phyloP scores from a whole-genome alignment of 2,888 invertebrate genomes.

The Mallateleia sp. region DNA sequence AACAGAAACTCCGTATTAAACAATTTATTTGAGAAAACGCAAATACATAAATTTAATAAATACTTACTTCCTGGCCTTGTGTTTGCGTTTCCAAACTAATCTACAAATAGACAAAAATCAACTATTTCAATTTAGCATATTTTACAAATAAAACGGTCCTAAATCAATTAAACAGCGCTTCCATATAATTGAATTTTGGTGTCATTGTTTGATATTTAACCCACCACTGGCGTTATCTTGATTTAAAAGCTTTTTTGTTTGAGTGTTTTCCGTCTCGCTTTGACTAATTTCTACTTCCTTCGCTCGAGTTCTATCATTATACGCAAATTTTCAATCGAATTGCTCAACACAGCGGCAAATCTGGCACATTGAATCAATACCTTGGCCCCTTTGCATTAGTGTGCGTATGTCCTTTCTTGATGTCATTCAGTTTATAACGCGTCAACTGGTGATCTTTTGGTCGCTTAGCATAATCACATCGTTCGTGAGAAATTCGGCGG shows the following conservation, averaged over 20 bases:
- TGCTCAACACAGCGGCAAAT: conserved; percentile 33
- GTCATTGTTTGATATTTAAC: background rate
- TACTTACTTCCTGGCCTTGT: no score
- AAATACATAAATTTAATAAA: no score
- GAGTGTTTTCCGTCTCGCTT: background rate
- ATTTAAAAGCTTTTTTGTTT: conserved; percentile 1
- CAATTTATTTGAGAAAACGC: no score
- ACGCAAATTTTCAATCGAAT: conserved; percentile 48
- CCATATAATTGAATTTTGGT: background rate
- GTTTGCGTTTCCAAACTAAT: no score
- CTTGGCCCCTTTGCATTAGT: background rate
- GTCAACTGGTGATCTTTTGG: conserved; percentile 23
- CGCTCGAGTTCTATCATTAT: conserved; percentile 5
- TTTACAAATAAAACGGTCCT: background rate
- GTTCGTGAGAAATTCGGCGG: no score
- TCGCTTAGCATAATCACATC: conserved; percentile 56
- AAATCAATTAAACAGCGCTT: conserved; percentile 13
- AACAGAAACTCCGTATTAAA: no score
- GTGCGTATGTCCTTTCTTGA: background rate
- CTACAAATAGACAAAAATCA: no score
- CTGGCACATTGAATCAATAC: conserved; percentile 30
- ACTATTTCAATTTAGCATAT: background rate
- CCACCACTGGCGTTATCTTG: background rate
- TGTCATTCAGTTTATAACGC: conserved; percentile 10
- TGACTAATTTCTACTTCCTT: conserved; percentile 4